Evolutionary conservation across 2,888 invertebrate genomes (phyloP).

Genomic region (Lasioglossum leucozonium): DNA sequence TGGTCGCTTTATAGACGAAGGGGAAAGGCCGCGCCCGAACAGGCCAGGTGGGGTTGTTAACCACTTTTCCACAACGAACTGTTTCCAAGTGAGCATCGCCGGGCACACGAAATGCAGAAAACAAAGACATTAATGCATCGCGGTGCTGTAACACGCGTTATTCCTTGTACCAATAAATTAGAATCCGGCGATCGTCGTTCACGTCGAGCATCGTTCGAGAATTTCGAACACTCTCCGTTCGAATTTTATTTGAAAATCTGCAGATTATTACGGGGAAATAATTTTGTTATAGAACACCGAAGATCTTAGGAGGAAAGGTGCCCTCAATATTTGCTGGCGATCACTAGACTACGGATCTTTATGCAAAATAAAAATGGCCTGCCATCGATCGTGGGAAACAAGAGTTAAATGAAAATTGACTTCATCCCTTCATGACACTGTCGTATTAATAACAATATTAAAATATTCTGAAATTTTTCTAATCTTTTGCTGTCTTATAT

Average conservation of each 20-base stretch:
- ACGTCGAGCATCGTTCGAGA: neutral
- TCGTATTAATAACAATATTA: no score
- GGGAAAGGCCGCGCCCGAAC: slow-evolving; percentile 83
- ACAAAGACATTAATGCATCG: slow-evolving; percentile 45
- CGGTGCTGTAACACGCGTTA: neutral
- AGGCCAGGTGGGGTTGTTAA: slow-evolving; percentile 81
- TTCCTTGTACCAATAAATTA: neutral
- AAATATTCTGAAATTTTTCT: no score
- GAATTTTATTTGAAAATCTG: neutral
- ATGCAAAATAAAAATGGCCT: neutral
- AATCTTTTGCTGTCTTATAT: no score
- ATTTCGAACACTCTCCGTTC: neutral
- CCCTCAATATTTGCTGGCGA: neutral
- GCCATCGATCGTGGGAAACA: no score
- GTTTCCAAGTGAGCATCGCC: slow-evolving; percentile 64
- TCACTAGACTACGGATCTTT: neutral
- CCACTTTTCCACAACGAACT: slow-evolving; percentile 72
- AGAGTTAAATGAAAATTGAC: no score
- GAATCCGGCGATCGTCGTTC: neutral
- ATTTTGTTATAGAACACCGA: neutral
- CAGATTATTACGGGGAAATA: neutral
- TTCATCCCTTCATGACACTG: no score
- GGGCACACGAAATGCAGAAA: slow-evolving; percentile 40
- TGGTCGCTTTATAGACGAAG: slow-evolving; percentile 83
- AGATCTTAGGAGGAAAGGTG: neutral